phyloP scores from a whole-genome alignment of 1,140 invertebrate genomes.

The Zaprionus africanus region DNA sequence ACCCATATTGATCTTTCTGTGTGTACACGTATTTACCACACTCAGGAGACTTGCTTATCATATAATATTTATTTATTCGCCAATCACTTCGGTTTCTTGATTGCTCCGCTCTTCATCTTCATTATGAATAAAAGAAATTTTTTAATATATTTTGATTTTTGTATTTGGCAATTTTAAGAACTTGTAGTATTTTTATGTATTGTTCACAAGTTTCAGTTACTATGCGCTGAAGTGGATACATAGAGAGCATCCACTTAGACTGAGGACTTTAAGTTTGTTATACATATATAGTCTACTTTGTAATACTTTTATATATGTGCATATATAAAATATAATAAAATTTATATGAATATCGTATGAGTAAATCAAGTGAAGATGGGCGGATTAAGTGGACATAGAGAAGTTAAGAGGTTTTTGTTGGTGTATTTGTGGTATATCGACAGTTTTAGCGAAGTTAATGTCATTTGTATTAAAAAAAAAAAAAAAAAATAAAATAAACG shows the following conservation, averaged over 20 bases:
- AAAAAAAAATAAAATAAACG: no score
- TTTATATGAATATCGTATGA: not conserved
- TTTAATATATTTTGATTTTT: no score
- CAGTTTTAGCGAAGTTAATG: no score
- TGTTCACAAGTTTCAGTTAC: not conserved
- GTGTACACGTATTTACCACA: not conserved
- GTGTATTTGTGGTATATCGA: no score
- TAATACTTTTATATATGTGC: constrained; percentile 3
- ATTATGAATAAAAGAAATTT: no score
- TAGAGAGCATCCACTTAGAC: not conserved
- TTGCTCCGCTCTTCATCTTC: no score
- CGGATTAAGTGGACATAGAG: no score
- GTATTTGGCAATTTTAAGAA: not conserved
- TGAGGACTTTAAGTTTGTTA: not conserved
- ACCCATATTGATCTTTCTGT: not conserved
- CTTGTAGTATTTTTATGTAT: not conserved
- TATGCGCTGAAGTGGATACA: not conserved
- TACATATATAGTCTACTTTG: not conserved
- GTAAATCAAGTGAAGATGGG: no score
- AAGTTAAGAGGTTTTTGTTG: no score
- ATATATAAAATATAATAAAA: constrained; percentile 4
- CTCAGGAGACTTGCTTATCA: not conserved
- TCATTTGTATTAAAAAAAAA: no score
- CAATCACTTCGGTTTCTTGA: not conserved
- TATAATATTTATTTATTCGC: constrained; percentile 5